Conservation (phyloP, 2,888 invertebrate genomes). For the Ichneumon xanthorius region DNA sequence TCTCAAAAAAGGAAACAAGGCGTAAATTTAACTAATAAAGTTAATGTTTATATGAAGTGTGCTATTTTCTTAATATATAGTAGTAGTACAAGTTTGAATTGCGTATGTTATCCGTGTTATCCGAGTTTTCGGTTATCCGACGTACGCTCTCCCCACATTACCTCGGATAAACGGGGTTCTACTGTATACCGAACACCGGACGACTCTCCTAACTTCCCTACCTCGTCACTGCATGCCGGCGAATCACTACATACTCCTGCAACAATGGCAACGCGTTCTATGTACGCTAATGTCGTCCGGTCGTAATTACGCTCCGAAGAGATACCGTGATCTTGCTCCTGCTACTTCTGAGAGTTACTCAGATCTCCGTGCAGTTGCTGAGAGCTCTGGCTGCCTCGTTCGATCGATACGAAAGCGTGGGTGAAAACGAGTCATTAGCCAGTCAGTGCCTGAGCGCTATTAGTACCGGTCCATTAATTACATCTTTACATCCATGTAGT, state of each 20-base stretch:
- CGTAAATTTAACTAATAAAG: too few species aligned
- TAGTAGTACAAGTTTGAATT: too few species aligned
- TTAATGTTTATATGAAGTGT: too few species aligned
- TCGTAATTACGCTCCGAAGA: constrained; percentile 73
- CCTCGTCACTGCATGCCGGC: neutral
- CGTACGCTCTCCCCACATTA: too few species aligned
- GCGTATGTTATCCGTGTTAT: too few species aligned
- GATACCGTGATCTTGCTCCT: constrained; percentile 71
- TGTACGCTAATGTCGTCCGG: constrained; percentile 75
- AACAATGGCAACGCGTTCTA: constrained; percentile 56
- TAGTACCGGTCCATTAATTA: constrained; percentile 76
- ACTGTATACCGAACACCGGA: too few species aligned
- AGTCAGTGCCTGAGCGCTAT: constrained; percentile 70
- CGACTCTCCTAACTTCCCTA: neutral
- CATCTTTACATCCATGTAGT: neutral
- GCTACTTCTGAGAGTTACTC: neutral
- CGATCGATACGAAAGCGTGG: constrained; percentile 68
- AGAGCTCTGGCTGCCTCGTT: constrained; percentile 22
- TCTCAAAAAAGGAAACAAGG: too few species aligned
- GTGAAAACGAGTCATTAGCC: constrained; percentile 76
- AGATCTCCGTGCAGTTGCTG: constrained; percentile 4
- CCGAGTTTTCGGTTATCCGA: too few species aligned
- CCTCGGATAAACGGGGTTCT: too few species aligned
- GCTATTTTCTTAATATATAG: too few species aligned
- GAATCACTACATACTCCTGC: neutral